Base-by-base conservation (phyloP, 2,888 invertebrate genomes). In the Prosapia bicincta region DNA sequence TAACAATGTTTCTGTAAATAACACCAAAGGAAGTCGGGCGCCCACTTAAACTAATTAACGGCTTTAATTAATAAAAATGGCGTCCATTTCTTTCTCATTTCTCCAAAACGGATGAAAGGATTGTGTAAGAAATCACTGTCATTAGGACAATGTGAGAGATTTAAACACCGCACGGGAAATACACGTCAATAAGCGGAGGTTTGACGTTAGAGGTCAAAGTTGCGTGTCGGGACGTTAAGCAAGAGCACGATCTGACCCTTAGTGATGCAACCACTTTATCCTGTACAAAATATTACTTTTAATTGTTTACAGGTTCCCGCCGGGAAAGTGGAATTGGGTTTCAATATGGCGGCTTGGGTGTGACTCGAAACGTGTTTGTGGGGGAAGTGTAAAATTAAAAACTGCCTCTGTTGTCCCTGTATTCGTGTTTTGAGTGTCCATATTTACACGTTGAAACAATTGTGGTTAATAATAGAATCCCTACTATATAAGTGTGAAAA, bases 161-260 rank as follows among this genome's bases (percentile, higher is more conserved):
- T 54, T 20, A 54, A 54, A 54, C 20, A 54, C 54, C 54, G 20
- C 54, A 54, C 54, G 54, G 54, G 54, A 54, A 54, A 54, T 54
- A 54, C 20, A n/a, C 20, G 54, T 54, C 54, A 54, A 54, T 54
- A 54, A 54, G 66, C 66, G 65, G 71, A 24, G 65, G 72, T 66
- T 72, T 72, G 72, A 72, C 72, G 72, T 72, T n/a, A 72, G 66
- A 66, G 72, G 72, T 72, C 72, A 72, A 24, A 72, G 72, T 72
- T 72, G 72, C 65, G 28, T 72, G 72, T 66, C 72, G 66, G 66
- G 72, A 30, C 66, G 30, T 65, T 65, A 32, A 72, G 72, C 66
- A 65, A 72, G 66, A 26, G 66, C 72, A 72, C 72, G 72, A 72
- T 66, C 66, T 72, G 72, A 72, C 72, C 72, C 66, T 72, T 72